Evolutionary conservation across 2,113 vertebrate species (phyloP).

Genomic region (Bos indicus): DNA sequence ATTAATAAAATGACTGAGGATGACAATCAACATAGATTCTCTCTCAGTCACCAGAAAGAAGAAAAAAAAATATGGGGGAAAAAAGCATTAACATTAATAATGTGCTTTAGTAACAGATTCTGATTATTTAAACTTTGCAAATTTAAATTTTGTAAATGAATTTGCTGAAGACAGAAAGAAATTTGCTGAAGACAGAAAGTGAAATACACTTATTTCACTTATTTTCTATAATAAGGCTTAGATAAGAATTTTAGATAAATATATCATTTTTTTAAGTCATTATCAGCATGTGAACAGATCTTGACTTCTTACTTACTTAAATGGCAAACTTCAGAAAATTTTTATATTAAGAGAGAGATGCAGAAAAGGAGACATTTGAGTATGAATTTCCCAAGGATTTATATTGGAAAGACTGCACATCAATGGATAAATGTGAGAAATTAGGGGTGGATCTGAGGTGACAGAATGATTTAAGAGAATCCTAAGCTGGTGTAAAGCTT

Average conservation of each 20-base stretch:
- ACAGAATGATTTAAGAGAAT: conserved; percentile 52
- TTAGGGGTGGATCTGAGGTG: neutral
- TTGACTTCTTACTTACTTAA: neutral
- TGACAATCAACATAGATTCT: neutral
- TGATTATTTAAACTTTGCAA: neutral
- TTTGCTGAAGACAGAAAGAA: neutral
- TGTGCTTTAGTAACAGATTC: neutral
- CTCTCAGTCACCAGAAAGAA: neutral
- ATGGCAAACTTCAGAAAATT: neutral
- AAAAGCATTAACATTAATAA: neutral
- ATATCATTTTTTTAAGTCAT: neutral
- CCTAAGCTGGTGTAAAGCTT: conserved; percentile 15
- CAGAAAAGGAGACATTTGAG: neutral
- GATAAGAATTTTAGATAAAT: neutral
- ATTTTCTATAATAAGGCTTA: neutral
- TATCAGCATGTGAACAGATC: neutral
- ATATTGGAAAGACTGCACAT: neutral
- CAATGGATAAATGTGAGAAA: conserved; percentile 30
- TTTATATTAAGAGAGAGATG: neutral
- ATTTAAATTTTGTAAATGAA: neutral
- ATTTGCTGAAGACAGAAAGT: neutral
- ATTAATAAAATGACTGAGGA: neutral
- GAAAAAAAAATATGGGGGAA: neutral
- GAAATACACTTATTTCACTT: neutral
- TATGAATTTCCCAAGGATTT: neutral